These are phyloP conservation scores for Chymomyza costata DNA, from an alignment of 1,140 invertebrate species.

Conservation along the genomic window DNA sequence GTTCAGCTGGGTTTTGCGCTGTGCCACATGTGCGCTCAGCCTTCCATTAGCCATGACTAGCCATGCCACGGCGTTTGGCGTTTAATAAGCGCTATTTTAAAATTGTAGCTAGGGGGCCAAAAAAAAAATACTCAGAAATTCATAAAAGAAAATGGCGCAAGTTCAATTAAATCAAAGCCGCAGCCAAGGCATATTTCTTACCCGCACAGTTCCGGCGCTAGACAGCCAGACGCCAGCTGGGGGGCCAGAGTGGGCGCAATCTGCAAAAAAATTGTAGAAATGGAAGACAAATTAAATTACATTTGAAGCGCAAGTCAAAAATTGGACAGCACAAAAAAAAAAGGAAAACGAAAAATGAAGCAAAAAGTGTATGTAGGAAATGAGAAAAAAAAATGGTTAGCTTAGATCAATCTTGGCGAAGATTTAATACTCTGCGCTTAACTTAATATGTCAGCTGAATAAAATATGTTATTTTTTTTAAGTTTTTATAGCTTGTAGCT, in stretches of 20 bases:
- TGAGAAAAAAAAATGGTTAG: too few relatives aligned
- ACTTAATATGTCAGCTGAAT: too few relatives aligned
- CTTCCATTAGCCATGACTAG: constrained; percentile 38
- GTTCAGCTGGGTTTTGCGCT: constrained; percentile 15
- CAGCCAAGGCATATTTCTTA: constrained; percentile 66
- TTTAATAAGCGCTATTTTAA: constrained; percentile 64
- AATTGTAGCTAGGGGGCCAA: constrained; percentile 22
- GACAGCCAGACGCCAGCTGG: constrained; percentile 11
- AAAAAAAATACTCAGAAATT: constrained; percentile 3
- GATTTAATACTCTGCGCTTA: too few relatives aligned
- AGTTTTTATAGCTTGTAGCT: too few relatives aligned
- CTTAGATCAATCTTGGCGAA: too few relatives aligned
- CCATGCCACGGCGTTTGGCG: constrained; percentile 15
- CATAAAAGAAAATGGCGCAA: constrained; percentile 29
- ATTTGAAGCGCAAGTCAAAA: constrained; percentile 56
- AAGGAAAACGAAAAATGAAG: constrained; percentile 21
- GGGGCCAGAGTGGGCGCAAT: constrained; percentile 1
- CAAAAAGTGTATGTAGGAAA: constrained; percentile 35
- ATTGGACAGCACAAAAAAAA: constrained; percentile 24
- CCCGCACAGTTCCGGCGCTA: constrained; percentile 69
- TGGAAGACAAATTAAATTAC: constrained; percentile 72
- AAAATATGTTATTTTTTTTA: too few relatives aligned
- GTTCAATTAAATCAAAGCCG: constrained; percentile 63
- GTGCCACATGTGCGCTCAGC: constrained; percentile 41
- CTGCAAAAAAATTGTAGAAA: constrained; percentile 55